Evolutionary conservation across 1,140 invertebrate genomes (phyloP).

Genomic region (Aphis craccivora): DNA sequence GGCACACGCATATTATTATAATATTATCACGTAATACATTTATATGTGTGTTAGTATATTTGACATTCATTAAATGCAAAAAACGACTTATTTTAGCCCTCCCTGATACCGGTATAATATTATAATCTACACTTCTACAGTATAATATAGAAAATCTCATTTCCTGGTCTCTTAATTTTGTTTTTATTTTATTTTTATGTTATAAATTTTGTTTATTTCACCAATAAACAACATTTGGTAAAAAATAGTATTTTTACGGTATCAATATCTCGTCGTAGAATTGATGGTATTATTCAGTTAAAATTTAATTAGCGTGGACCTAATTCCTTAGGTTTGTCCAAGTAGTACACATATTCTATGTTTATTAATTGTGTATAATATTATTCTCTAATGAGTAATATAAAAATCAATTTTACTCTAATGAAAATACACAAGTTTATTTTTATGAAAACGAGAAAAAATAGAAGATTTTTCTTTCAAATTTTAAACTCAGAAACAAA

Average conservation of each 20-base stretch:
- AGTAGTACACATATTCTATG: not conserved
- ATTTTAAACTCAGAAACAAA: not conserved
- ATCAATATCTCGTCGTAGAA: not conserved
- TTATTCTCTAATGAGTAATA: not conserved
- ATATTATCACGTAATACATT: not conserved
- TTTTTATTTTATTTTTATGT: not conserved
- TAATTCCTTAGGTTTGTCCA: not conserved
- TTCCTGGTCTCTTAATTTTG: not conserved
- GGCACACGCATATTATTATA: not conserved
- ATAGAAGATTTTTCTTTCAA: not conserved
- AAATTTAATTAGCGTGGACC: not conserved
- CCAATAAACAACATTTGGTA: not conserved
- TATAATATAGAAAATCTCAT: not conserved
- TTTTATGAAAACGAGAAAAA: not conserved
- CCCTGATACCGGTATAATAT: not conserved
- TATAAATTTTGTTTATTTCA: not conserved
- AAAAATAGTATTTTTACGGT: not conserved
- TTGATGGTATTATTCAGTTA: not conserved
- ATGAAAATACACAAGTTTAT: not conserved
- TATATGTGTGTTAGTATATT: not conserved
- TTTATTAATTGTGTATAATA: not conserved
- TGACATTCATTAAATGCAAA: not conserved
- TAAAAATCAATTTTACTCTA: not conserved
- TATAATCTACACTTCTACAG: not conserved
- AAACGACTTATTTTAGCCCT: not conserved